These are phyloP conservation scores for Pristionchus mayeri DNA, from an alignment of 2,888 invertebrate genomes.

Conservation along the genomic window DNA sequence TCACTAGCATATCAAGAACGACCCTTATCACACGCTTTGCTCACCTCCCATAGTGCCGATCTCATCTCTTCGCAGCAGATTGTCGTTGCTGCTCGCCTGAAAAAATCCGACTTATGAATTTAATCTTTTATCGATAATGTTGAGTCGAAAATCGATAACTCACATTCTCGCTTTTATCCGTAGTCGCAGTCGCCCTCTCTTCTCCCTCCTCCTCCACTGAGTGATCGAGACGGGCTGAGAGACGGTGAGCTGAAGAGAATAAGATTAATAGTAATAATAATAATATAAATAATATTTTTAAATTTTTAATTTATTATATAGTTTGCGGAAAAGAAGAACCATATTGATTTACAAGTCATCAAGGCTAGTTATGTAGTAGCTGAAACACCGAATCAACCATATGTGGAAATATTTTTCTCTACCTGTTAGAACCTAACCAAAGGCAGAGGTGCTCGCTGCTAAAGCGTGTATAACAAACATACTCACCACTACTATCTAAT, in stretches of 20 bases:
- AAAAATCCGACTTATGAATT: not conserved
- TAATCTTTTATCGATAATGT: not conserved
- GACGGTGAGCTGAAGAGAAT: not conserved
- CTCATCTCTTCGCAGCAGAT: not conserved
- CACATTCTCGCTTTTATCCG: constrained; percentile 8
- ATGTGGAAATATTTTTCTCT: too few species aligned
- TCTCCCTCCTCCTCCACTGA: constrained; percentile 24
- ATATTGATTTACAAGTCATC: too few species aligned
- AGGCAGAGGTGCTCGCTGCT: too few species aligned
- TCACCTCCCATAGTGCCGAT: not conserved
- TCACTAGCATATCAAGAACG: too few species aligned
- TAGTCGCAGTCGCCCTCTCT: not conserved
- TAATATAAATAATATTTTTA: too few species aligned
- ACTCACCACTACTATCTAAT: not conserved
- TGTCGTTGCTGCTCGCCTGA: constrained; percentile 4
- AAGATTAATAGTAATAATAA: not conserved
- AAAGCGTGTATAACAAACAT: too few species aligned
- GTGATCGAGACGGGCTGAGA: not conserved
- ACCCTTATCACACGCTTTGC: not conserved
- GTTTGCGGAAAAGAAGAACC: too few species aligned
- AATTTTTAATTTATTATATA: too few species aligned
- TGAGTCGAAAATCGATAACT: not conserved
- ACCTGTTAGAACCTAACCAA: too few species aligned
- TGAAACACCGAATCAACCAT: too few species aligned
- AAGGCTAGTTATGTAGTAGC: too few species aligned